Base-by-base conservation (phyloP, 2,113 vertebrate genomes). In the Notothenia rossii region DNA sequence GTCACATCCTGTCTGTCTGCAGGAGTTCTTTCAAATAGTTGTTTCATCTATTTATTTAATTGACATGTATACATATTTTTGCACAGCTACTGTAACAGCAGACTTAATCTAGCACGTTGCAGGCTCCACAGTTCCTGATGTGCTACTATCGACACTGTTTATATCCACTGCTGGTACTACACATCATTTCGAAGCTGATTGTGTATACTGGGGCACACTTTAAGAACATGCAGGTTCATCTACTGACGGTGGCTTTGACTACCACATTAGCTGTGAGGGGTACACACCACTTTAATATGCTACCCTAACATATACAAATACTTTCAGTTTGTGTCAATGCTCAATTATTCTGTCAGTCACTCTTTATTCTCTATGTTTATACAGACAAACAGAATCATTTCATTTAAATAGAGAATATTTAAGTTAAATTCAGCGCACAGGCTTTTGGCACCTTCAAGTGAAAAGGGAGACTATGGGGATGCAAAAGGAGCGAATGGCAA, bases 391-490 rank as follows among this genome's bases (percentile, higher is more conserved):
- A 49, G 18, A 61, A 72, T 79, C 1, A 8, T 53, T 73, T 83
- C 14, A 66, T 14, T 71, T 74, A 72, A 75, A 85, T 79, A 73
- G 36, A 80, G 54, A 46, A 33, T 69, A 62, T 74, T 66, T 36
- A 59, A 55, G 40, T 80, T 49, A 55, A 29, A 46, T 59, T 61
- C 46, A 83, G 82, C 86, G 68, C 74, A 5, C 45, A n/a, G 79
- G 80, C 79, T 83, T 87, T 90, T 92, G 89, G 90, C 90, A 91
- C 88, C 70, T 81, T 86, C 9, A 74, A 40, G 55, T 75, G 70
- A 79, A 76, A 74, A 25, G 51, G 72, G 71, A 68, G 33, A 75
- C 58, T 33, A 58, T 10, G 11, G 45, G 63, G 58, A 40, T 65
- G 65, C 59, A 77, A 79, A 69, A 49, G 50, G 59, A 68, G 15